A percentile compares a stretch with the other conserved stretches of the same genome.
Conservation (phyloP, 2,888 invertebrate genomes). For the Anthrax anthrax region DNA sequence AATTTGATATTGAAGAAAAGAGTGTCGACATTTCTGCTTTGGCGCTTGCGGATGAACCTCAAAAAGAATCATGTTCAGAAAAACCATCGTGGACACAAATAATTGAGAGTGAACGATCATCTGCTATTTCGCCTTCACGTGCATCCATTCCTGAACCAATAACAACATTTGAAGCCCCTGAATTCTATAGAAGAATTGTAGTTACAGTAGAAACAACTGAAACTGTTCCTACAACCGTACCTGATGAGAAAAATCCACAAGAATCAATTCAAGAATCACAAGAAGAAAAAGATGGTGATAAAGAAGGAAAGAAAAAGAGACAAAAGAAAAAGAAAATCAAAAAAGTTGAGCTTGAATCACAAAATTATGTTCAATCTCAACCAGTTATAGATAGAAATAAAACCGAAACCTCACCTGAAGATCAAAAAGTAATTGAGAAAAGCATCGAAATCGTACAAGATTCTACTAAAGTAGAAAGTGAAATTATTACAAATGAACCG, state of each 20-base stretch:
- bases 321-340: constrained; percentile 10
- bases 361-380: too few relatives aligned
- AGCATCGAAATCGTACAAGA: too few relatives aligned
- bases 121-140: background rate
- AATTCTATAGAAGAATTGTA: background rate
- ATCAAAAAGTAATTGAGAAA: too few relatives aligned
- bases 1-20: too few relatives aligned
- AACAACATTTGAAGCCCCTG: background rate
- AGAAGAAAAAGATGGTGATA: background rate
- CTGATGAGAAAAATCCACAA: too few relatives aligned
- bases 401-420: background rate
- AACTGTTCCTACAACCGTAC: background rate
- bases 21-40: too few relatives aligned
- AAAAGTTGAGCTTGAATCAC: too few relatives aligned
- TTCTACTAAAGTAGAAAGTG: too few relatives aligned
- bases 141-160: background rate
- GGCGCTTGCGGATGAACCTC: background rate
- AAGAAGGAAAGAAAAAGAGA: constrained; percentile 1
- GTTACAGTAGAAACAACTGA: background rate
- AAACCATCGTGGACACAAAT: background rate
- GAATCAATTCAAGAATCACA: background rate
- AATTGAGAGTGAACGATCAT: background rate
- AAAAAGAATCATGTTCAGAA: background rate
- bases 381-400: too few relatives aligned
- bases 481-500: background rate